Conservation (phyloP, 2,113 vertebrate species). For the Callipepla squamata region DNA sequence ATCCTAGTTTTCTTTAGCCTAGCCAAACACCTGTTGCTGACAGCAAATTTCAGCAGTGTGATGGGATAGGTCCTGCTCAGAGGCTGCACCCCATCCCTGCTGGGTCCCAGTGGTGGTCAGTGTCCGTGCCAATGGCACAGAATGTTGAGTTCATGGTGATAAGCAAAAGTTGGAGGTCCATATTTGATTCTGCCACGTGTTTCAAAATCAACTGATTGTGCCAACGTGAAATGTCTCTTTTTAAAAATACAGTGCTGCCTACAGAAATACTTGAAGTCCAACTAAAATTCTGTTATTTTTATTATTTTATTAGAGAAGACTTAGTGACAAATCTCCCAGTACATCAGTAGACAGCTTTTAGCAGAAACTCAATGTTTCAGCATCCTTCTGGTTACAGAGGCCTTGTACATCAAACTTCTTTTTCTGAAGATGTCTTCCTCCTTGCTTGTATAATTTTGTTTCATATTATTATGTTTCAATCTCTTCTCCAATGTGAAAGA, state of each 20-base stretch:
- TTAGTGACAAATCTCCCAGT: not conserved
- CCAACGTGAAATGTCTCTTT: not conserved
- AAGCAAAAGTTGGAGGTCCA: not conserved
- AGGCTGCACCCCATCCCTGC: rapidly evolving
- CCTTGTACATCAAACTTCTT: not conserved
- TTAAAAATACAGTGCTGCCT: not conserved
- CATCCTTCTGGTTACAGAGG: not conserved
- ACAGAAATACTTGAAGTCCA: not conserved
- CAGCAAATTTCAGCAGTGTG: not conserved
- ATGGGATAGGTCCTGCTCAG: not conserved
- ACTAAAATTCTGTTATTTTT: not conserved
- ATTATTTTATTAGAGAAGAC: not conserved
- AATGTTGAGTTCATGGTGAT: not conserved
- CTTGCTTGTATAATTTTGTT: not conserved
- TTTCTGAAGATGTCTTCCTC: not conserved
- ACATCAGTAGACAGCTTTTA: not conserved
- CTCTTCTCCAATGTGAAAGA: not conserved
- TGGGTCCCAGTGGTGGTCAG: rapidly evolving
- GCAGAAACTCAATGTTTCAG: not conserved
- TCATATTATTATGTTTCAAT: not conserved
- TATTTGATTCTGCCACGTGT: not conserved
- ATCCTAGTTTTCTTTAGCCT: rapidly evolving
- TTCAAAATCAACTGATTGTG: not conserved
- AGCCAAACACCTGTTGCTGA: not conserved
- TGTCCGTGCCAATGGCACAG: rapidly evolving